A percentile compares a stretch with the other conserved stretches of the same genome.
Conservation (phyloP, 2,797 vertebrate species). For the Channallabes apus region DNA sequence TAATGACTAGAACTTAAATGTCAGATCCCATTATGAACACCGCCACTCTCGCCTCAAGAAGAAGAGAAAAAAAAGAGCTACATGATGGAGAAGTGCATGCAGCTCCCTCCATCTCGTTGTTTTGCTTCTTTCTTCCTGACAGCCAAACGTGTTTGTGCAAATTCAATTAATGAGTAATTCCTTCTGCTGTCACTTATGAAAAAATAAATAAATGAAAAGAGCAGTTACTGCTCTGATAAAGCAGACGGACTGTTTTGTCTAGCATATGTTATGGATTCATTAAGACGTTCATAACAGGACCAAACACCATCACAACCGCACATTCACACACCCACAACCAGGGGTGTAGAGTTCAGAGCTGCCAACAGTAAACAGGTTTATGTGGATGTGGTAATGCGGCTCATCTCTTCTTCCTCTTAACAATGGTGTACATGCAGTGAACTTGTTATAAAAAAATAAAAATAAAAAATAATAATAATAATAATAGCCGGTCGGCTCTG, state of each 20-base stretch:
- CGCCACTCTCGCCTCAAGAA: constrained; percentile 18
- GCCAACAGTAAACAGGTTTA: not conserved
- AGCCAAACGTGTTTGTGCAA: constrained; percentile 58
- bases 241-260: constrained; percentile 75
- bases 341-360: not conserved
- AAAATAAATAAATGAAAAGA: constrained; percentile 60
- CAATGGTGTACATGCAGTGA: not conserved
- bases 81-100: not conserved
- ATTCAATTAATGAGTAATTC: constrained; percentile 75
- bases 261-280: constrained; percentile 53
- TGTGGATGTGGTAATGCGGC: not conserved
- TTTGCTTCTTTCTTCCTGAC: not conserved
- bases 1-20: constrained; percentile 48
- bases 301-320: not conserved
- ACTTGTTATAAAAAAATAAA: not conserved
- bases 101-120: not conserved
- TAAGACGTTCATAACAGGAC: constrained; percentile 15
- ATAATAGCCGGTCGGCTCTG: too few species aligned
- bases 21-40: constrained; percentile 41
- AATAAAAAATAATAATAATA: too few species aligned
- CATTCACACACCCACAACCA: not conserved
- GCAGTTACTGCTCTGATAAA: constrained; percentile 73
- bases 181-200: constrained; percentile 69
- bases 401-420: not conserved
- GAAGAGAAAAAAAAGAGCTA: not conserved